Evolutionary conservation across 2,888 invertebrate species (phyloP).

Genomic region (Shargacucullia verbasci): DNA sequence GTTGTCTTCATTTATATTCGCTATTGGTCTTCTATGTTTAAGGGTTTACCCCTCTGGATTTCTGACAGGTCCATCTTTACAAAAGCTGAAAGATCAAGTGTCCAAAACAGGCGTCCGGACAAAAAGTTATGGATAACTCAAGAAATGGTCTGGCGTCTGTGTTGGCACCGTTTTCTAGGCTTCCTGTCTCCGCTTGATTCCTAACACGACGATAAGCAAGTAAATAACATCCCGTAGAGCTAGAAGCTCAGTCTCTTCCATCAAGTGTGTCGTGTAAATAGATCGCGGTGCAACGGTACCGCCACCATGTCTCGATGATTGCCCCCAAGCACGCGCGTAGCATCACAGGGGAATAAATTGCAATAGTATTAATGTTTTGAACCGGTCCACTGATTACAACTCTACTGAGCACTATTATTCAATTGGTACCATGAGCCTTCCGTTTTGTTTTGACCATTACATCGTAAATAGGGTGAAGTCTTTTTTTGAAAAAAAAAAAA

Average conservation of each 20-base stretch:
- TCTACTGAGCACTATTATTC: conserved; percentile 74
- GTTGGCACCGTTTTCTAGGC: conserved; percentile 18
- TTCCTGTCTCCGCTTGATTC: conserved; percentile 32
- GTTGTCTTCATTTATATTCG: too few relatives aligned
- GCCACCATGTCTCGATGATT: conserved; percentile 74
- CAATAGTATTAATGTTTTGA: conserved; percentile 78
- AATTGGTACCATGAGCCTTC: conserved; percentile 70
- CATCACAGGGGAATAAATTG: conserved; percentile 76
- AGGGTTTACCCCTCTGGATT: too few relatives aligned
- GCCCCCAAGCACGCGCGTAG: conserved; percentile 73
- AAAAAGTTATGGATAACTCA: not conserved
- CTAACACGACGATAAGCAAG: conserved; percentile 35
- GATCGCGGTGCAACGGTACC: conserved; percentile 78
- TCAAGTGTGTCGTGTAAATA: conserved; percentile 76
- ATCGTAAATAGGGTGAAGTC: conserved; percentile 13
- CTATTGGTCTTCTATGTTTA: too few relatives aligned
- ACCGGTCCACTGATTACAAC: conserved; percentile 78
- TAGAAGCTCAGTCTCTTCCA: conserved; percentile 48
- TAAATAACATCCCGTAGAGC: conserved; percentile 48
- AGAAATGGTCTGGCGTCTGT: not conserved
- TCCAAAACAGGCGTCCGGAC: too few relatives aligned
- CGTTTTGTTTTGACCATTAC: conserved; percentile 63
- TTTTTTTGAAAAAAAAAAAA: too few relatives aligned
- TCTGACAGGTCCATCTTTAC: too few relatives aligned
- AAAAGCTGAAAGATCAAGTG: too few relatives aligned